Conservation (phyloP, 2,888 invertebrate genomes). For the Brachylomia viminalis region DNA sequence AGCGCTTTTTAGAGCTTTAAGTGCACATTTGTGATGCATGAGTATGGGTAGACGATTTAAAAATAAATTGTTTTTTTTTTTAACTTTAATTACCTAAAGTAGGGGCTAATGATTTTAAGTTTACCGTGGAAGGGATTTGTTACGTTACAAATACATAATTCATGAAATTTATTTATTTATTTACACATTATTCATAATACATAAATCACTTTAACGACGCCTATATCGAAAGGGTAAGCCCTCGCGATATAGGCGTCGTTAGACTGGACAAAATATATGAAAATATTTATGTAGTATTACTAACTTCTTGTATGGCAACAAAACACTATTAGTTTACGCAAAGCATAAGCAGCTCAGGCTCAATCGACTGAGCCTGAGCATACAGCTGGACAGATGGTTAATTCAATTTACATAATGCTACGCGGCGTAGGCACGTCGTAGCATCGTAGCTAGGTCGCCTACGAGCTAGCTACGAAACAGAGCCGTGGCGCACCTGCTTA, state of each 20-base stretch:
- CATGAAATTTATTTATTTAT: no score
- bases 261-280: not conserved
- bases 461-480: conserved; percentile 36
- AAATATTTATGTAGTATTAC: not conserved
- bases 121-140: conserved; percentile 13
- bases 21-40: conserved; percentile 62
- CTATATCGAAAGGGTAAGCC: no score
- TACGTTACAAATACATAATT: conserved; percentile 17
- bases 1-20: conserved; percentile 71
- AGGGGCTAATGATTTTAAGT: conserved; percentile 3
- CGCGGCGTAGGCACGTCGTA: conserved; percentile 29
- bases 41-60: conserved; percentile 43
- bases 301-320: no score
- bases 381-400: not conserved
- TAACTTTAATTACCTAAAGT: not conserved
- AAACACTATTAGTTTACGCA: not conserved
- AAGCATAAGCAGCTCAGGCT: no score
- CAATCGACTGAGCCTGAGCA: not conserved
- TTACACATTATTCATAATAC: no score
- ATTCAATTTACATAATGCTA: conserved; percentile 12
- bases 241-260: not conserved
- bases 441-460: conserved; percentile 41
- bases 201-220: no score
- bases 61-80: conserved; percentile 36
- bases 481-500: conserved; percentile 20